These are phyloP conservation scores for Myotis yumanensis DNA, from an alignment of 2,113 vertebrate species.

Conservation along the genomic window DNA sequence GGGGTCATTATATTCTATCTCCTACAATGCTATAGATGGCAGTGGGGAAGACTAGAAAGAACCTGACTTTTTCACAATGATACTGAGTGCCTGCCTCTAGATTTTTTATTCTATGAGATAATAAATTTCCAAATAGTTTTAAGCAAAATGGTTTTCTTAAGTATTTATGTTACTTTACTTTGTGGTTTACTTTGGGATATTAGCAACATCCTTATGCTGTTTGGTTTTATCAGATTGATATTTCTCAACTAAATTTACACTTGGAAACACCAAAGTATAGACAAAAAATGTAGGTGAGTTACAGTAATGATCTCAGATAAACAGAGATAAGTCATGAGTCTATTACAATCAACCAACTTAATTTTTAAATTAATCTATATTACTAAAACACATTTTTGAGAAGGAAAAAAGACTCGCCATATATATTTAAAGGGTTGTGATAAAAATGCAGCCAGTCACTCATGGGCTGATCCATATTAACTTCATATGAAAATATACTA, in stretches of 20 bases:
- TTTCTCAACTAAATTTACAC: neutral
- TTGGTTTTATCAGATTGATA: neutral
- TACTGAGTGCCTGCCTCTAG: neutral
- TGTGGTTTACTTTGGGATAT: neutral
- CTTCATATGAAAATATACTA: neutral
- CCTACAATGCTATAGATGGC: accelerated
- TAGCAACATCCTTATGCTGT: neutral
- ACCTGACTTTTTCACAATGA: neutral
- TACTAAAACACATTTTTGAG: neutral
- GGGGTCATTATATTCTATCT: accelerated
- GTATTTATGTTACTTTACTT: neutral
- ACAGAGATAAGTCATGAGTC: neutral
- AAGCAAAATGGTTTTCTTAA: neutral
- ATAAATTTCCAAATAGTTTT: neutral
- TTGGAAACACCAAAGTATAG: neutral
- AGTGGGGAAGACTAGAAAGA: accelerated
- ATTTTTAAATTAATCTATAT: neutral
- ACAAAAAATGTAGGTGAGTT: neutral
- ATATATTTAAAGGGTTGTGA: neutral
- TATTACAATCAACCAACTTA: neutral
- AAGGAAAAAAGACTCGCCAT: neutral
- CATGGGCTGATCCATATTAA: neutral
- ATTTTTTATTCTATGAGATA: neutral
- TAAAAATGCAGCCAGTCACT: neutral
- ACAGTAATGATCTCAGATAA: neutral